phyloP scores from a whole-genome alignment of 2,888 invertebrate genomes.

The Pandemis cinnamomeana region DNA sequence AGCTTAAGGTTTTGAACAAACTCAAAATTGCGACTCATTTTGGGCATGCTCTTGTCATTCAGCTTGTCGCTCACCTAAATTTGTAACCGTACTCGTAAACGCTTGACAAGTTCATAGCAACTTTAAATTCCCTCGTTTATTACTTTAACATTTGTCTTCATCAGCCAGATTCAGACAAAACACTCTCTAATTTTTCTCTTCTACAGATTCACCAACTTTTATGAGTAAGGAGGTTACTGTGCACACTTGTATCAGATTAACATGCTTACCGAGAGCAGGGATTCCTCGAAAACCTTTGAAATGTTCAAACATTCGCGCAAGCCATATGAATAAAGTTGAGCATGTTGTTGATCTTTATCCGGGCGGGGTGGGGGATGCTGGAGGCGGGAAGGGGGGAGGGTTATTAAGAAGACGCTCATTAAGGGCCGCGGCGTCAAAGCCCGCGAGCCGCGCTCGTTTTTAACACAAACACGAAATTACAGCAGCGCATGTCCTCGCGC shows the following conservation, averaged over 20 bases:
- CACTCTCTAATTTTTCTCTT: too few relatives aligned
- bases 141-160: too few relatives aligned
- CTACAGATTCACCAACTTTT: neutral
- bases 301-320: slow-evolving; percentile 3
- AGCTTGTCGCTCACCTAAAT: too few relatives aligned
- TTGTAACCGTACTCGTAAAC: too few relatives aligned
- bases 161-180: too few relatives aligned
- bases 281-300: slow-evolving; percentile 3
- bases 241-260: slow-evolving; percentile 2
- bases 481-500: slow-evolving; percentile 10
- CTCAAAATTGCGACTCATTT: too few relatives aligned
- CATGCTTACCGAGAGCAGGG: neutral
- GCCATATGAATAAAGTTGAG: slow-evolving; percentile 35
- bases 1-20: too few relatives aligned
- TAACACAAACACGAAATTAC: slow-evolving; percentile 11
- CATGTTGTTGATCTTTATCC: slow-evolving; percentile 31
- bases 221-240: neutral
- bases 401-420: slow-evolving; percentile 35
- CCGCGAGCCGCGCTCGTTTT: slow-evolving; percentile 5
- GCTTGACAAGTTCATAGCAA: too few relatives aligned
- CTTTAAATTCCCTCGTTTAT: too few relatives aligned
- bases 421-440: slow-evolving; percentile 32
- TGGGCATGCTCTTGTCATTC: too few relatives aligned
- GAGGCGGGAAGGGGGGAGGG: slow-evolving; percentile 2
- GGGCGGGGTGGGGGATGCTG: neutral